Conservation (phyloP, 2,888 invertebrate species). For the Drosophila sordidula region DNA sequence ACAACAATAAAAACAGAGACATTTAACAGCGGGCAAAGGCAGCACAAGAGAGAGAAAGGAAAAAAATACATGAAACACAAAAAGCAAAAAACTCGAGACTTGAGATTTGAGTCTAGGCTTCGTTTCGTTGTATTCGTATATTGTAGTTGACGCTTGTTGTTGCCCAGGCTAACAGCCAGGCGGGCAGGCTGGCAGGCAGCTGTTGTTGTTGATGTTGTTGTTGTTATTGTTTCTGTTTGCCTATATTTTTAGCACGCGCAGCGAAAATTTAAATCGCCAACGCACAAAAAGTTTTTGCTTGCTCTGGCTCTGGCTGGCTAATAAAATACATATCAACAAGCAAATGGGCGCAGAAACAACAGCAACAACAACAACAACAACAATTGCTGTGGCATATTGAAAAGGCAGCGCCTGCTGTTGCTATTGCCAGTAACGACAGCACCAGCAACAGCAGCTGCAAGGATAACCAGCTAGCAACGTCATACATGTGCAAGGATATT, state of each 20-base stretch:
- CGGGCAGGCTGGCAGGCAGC: constrained; percentile 7
- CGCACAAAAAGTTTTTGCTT: constrained; percentile 43
- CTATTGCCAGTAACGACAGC: constrained; percentile 28
- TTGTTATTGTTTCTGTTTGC: constrained; percentile 20
- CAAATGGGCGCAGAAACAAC: constrained; percentile 51
- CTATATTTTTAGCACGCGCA: constrained; percentile 65
- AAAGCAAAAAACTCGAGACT: constrained; percentile 32
- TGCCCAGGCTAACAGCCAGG: constrained; percentile 11
- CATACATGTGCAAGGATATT: constrained; percentile 83
- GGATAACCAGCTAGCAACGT: constrained; percentile 66
- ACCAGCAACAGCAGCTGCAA: constrained; percentile 56
- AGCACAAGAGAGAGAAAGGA: constrained; percentile 35
- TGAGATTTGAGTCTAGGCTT: constrained; percentile 48
- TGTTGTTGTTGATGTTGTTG: constrained; percentile 22
- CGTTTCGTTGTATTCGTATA: constrained; percentile 18
- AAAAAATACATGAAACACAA: constrained; percentile 22
- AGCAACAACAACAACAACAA: constrained; percentile 32
- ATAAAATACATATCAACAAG: constrained; percentile 75
- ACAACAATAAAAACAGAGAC: constrained; percentile 47
- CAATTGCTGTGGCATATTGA: constrained; percentile 62
- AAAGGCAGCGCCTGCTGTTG: constrained; percentile 51
- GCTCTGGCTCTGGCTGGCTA: constrained; percentile 50
- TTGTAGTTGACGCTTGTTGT: constrained; percentile 15
- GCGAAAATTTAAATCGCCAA: constrained; percentile 63
- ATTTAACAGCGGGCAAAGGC: constrained; percentile 48